Evolutionary conservation across 2,888 invertebrate species (phyloP).

Genomic region (Acanthosepion lycidas): DNA sequence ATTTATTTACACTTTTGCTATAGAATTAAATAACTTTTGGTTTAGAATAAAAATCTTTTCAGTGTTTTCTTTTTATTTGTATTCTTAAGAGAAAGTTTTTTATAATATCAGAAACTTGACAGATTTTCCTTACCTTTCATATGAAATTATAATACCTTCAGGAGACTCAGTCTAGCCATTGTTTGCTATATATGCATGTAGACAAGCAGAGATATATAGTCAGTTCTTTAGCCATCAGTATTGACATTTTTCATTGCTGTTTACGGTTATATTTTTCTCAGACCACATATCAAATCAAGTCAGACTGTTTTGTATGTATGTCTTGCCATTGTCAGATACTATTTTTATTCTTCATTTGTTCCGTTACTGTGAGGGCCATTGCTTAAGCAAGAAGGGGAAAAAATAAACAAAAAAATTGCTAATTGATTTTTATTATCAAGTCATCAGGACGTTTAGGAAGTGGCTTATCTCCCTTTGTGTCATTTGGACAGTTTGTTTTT

Average conservation of each 20-base stretch:
- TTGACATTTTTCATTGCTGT: not conserved
- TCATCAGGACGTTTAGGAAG: not conserved
- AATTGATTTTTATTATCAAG: conserved; percentile 33
- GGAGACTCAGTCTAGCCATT: not conserved
- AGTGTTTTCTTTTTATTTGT: not conserved
- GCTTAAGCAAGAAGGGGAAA: not conserved
- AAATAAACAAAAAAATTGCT: not conserved
- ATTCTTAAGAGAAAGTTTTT: not conserved
- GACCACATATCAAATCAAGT: not conserved
- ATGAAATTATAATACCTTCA: not conserved
- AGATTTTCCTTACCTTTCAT: not conserved
- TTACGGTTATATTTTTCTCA: not conserved
- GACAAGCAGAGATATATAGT: not conserved
- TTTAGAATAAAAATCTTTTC: too few relatives aligned
- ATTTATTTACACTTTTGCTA: not conserved
- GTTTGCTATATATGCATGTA: not conserved
- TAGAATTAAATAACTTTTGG: not conserved
- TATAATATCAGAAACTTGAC: not conserved
- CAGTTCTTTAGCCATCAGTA: not conserved
- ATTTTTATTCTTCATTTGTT: not conserved
- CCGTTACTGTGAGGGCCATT: not conserved
- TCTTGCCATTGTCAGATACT: not conserved
- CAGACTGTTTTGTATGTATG: not conserved
- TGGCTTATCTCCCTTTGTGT: conserved; percentile 33
- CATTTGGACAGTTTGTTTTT: not conserved